Base-by-base conservation (phyloP, 2,888 invertebrate genomes). In the Agonopterix subpropinquella region DNA sequence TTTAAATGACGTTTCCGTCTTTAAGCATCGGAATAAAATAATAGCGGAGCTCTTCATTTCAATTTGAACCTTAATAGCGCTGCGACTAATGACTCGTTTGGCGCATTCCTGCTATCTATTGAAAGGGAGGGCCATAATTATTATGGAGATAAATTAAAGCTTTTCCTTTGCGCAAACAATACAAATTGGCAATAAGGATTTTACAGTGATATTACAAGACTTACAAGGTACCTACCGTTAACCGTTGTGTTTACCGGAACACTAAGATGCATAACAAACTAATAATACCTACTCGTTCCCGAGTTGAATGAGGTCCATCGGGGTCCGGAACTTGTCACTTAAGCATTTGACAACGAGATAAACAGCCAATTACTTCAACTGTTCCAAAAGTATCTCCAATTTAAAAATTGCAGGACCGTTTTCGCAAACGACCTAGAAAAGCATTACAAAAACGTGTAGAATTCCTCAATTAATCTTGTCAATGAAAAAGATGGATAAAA, bases 1-100 rank as follows among this genome's bases (percentile, higher is more conserved):
- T 78, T 78, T 70, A 70, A 71, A 74, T 68, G 70, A 67, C 67
- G 61, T 64, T 67, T 62, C 61, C 63, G 53, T 64, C 67, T 67
- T 71, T 56, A 65, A 66, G 65, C 61, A 64, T 57, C 54, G 62
- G 63, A 73, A 73, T 77, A 72, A 72, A 76, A 75, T 70, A 72
- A 67, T 54, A 61, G 54, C 49, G 50, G 56, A 55, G 57, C 53
- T 54, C 57, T 61, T 57, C 60, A 61, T 67, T 73, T 64, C 55
- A 70, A 72, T 70, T 70, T 67, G 61, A 67, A 67, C 68, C 69
- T 64, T 70, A 70, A 69, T 62, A 57, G 55, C 54, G 48, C 55
- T 62, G 58, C 56, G 59, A 67, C 69, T 74, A 73, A 68, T 67
- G 67, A 62, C 62, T 60, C 59, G 62, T 72, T 67, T 56, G 49